A percentile compares a stretch with the other conserved stretches of the same genome.
Evolutionary conservation across 2,113 vertebrate genomes (phyloP).

Genomic region (Danio rerio): DNA sequence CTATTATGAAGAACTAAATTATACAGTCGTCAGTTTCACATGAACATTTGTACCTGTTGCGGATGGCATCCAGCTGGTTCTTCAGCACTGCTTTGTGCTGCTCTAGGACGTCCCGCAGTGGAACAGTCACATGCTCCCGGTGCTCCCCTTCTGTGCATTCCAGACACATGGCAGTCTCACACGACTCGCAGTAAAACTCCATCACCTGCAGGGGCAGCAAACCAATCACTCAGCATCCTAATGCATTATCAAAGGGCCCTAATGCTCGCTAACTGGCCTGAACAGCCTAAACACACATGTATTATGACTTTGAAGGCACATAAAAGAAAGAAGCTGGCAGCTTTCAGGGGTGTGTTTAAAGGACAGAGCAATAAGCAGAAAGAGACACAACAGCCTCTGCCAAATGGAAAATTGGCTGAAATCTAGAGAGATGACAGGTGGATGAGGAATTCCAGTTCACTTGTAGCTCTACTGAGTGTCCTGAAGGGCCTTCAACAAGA

Average conservation of each 20-base stretch:
- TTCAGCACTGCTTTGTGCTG: slow-evolving; percentile 92
- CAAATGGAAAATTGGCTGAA: background rate
- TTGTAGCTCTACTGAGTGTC: background rate
- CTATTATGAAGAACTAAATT: background rate
- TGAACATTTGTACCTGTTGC: slow-evolving; percentile 75
- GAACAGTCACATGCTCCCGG: slow-evolving; percentile 88
- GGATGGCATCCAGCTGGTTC: slow-evolving; percentile 89
- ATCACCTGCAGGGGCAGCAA: slow-evolving; percentile 81
- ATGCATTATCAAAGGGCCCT: slow-evolving; percentile 15
- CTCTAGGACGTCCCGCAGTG: slow-evolving; percentile 88
- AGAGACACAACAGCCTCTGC: background rate
- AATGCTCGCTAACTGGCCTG: background rate
- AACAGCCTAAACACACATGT: background rate
- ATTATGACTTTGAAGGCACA: slow-evolving; percentile 7
- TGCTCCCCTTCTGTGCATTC: slow-evolving; percentile 92
- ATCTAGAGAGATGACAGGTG: slow-evolving; percentile 1
- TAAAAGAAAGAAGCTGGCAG: background rate
- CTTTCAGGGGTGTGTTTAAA: background rate
- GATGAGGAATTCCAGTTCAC: background rate
- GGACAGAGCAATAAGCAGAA: background rate
- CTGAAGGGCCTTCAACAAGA: too few species aligned
- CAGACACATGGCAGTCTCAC: slow-evolving; percentile 93
- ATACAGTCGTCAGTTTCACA: background rate
- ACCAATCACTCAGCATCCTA: background rate
- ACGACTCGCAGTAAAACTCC: slow-evolving; percentile 96